phyloP scores from a whole-genome alignment of 1,140 invertebrate species.

The Lasioglossum albipes region DNA sequence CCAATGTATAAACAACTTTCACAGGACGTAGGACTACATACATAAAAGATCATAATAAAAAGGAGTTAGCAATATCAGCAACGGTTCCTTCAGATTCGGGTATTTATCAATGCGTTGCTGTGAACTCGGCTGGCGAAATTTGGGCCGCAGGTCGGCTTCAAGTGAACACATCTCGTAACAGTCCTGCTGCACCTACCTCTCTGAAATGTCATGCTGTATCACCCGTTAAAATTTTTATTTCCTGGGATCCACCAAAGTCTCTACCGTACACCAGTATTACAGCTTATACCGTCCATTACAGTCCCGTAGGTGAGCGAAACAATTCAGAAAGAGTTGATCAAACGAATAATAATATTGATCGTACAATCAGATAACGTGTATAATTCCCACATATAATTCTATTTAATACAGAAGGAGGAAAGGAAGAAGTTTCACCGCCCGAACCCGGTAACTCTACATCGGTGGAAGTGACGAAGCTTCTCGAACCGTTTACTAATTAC shows the following conservation, averaged over 20 bases:
- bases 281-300: constrained; percentile 85
- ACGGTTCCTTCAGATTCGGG: constrained; percentile 85
- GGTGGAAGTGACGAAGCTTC: constrained; percentile 79
- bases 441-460: constrained; percentile 80
- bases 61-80: constrained; percentile 83
- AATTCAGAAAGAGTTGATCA: background rate
- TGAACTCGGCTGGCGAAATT: constrained; percentile 84
- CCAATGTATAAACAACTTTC: constrained; percentile 7
- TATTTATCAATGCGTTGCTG: constrained; percentile 88
- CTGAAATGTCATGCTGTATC: constrained; percentile 81
- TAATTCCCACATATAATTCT: background rate
- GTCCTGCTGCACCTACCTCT: constrained; percentile 82
- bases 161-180: constrained; percentile 80
- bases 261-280: constrained; percentile 78
- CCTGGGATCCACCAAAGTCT: constrained; percentile 81
- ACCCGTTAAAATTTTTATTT: constrained; percentile 81
- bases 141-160: constrained; percentile 82
- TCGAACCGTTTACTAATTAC: constrained; percentile 85
- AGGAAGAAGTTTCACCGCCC: constrained; percentile 80
- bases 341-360: background rate
- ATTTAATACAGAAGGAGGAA: constrained; percentile 78
- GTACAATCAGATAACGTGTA: background rate
- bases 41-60: constrained; percentile 74
- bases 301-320: constrained; percentile 79
- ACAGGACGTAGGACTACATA: constrained; percentile 81